phyloP scores from a whole-genome alignment of 2,888 invertebrate genomes.

The Agrotis exclamationis region DNA sequence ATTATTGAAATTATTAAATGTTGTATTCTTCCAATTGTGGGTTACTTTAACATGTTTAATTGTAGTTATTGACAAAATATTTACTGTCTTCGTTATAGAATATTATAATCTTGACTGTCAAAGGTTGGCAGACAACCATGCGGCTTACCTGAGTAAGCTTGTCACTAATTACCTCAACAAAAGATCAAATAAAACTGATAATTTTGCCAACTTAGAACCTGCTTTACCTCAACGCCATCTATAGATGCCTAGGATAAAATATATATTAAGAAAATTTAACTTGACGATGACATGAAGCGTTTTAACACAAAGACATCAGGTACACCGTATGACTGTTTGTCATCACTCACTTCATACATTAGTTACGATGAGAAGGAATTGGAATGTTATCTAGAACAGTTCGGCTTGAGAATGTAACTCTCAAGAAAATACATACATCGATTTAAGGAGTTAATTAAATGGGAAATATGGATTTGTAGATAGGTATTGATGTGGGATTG shows the following conservation, averaged over 20 bases:
- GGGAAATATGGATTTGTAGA: conserved; percentile 58
- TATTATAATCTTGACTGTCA: conserved; percentile 40
- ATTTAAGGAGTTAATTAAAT: conserved; percentile 37
- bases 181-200: conserved; percentile 51
- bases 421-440: conserved; percentile 57
- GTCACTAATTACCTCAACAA: conserved; percentile 55
- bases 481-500: conserved; percentile 63
- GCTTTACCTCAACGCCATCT: conserved; percentile 59
- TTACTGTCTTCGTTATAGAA: conserved; percentile 46
- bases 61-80: conserved; percentile 41
- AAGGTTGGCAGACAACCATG: conserved; percentile 54
- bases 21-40: conserved; percentile 82
- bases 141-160: conserved; percentile 60
- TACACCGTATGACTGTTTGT: conserved; percentile 66
- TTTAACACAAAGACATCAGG: conserved; percentile 44
- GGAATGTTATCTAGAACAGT: conserved; percentile 44
- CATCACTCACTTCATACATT: conserved; percentile 27
- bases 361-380: conserved; percentile 45
- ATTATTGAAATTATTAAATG: conserved; percentile 91
- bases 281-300: conserved; percentile 23
- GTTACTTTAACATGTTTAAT: conserved; percentile 52
- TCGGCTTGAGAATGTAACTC: conserved; percentile 28
- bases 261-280: conserved; percentile 37
- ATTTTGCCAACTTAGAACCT: conserved; percentile 57
- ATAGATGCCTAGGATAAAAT: conserved; percentile 48